Evolutionary conservation across 2,113 vertebrate species (phyloP), one percentile per base, ranked within the genome.

Genomic region (Naja naja): DNA sequence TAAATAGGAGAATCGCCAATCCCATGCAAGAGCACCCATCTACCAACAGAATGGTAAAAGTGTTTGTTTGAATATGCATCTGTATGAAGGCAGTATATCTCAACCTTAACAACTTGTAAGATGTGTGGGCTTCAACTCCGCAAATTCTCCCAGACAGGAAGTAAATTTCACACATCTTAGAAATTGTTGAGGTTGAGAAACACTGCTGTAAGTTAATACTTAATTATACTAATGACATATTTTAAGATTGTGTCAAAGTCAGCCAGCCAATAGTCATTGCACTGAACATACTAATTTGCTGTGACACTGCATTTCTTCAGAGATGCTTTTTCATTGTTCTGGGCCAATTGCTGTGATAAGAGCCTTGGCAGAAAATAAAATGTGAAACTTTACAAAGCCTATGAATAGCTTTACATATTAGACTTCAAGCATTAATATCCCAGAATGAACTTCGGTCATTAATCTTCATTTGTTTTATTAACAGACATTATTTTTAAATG

Each of bases 1-100:
- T 94, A 96, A 96, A 95, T 94, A 98, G 97, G 97, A 97, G 91
- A 97, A 96, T 81, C 97, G 97, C n/a, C 98, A 97, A 90, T 97
- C 97, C 89, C 98, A 98, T 34, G 96, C 95, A 60, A 97, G 97
- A n/a, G 98, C 98, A 88, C 98, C 98, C 0, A 98, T 99, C 60
- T 99, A 99, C 96, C 99, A 99, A 95, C 99, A 99, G 95, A 99
- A 99, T 0, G 99, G 99, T 99, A 98, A 95, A 94, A 91, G 12
- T 93, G 39, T 89, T 69, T 90, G 7, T 69, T 47, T 0, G 1
- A 22, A 34, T 87, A 30, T 89, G 43, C 85, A 27, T 88, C 34
- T 89, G 4, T 85, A 47, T 27, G 39, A 81, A 81, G 18, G 74
- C 74, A 81, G 18, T 7, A 8, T 43, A 43, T 81, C 74, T 39